phyloP scores from a whole-genome alignment of 1,140 invertebrate species.

The Helicoverpa zea region DNA sequence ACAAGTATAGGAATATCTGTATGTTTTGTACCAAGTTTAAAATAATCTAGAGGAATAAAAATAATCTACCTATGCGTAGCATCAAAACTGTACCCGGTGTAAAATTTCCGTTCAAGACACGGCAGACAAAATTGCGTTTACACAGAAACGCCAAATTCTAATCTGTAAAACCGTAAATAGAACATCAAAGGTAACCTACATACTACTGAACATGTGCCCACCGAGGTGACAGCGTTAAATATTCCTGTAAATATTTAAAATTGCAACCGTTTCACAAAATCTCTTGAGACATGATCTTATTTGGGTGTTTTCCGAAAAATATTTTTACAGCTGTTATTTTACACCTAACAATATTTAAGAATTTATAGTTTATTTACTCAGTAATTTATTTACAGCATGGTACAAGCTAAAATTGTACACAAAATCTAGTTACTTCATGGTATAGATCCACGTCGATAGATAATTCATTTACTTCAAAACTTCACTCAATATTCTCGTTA shows the following conservation, averaged over 20 bases:
- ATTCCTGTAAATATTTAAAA: conserved; percentile 1
- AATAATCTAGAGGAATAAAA: too few species aligned
- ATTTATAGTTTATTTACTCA: too few species aligned
- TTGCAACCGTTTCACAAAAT: not conserved
- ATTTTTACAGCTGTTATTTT: too few species aligned
- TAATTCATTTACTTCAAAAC: too few species aligned
- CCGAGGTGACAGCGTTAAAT: not conserved
- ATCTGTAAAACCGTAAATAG: not conserved
- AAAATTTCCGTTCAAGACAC: not conserved
- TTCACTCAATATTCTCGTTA: not conserved
- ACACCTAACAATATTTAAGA: too few species aligned
- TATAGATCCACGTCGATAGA: too few species aligned
- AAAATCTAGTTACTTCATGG: too few species aligned
- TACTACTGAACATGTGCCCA: conserved; percentile 7
- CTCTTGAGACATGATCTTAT: not conserved
- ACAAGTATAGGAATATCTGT: too few species aligned
- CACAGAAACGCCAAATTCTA: conserved; percentile 23
- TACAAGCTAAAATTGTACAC: too few species aligned
- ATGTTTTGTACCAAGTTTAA: too few species aligned
- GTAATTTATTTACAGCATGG: too few species aligned
- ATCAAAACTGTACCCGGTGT: not conserved
- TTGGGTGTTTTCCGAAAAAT: too few species aligned
- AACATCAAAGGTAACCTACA: conserved; percentile 29
- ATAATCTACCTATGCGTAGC: not conserved
- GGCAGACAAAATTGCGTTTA: conserved; percentile 1